Percentiles rank a stretch among this genome's conserved stretches.
Conservation (phyloP, 2,797 vertebrate species). For the Vespertilio murinus region DNA sequence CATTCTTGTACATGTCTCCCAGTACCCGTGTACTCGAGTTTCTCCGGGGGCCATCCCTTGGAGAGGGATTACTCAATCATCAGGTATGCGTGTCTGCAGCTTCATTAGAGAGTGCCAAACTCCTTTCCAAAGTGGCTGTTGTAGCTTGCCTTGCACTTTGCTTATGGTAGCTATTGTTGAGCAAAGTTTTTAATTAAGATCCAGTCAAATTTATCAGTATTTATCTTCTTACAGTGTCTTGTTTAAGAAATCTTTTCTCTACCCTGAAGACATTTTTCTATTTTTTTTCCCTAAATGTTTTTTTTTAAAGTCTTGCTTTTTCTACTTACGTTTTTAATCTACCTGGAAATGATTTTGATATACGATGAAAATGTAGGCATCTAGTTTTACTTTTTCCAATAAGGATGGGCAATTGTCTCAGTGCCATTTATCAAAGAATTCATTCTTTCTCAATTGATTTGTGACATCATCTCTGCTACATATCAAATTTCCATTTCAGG, state of each 20-base stretch:
- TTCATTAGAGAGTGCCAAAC: not conserved
- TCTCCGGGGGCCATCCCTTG: not conserved
- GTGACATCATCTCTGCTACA: not conserved
- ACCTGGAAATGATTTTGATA: not conserved
- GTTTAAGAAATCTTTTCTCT: slow-evolving; percentile 40
- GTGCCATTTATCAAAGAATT: not conserved
- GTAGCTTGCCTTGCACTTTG: slow-evolving; percentile 43
- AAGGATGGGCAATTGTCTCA: not conserved
- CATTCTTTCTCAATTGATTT: not conserved
- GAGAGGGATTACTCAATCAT: slow-evolving; percentile 41
- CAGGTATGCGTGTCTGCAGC: not conserved
- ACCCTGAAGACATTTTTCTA: slow-evolving; percentile 9
- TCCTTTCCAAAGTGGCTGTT: slow-evolving; percentile 32
- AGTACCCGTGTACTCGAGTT: not conserved
- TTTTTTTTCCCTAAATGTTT: not conserved
- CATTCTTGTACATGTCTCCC: not conserved
- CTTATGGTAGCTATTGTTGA: slow-evolving; percentile 31
- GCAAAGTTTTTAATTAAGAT: slow-evolving; percentile 55
- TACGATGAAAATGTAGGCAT: not conserved
- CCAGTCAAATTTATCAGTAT: not conserved
- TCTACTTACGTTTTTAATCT: slow-evolving; percentile 26
- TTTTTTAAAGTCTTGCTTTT: slow-evolving; percentile 31
- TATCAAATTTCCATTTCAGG: not conserved
- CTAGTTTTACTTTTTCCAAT: not conserved
- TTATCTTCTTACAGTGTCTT: slow-evolving; percentile 19